Conservation (phyloP, 2,888 invertebrate species). For the Prosopocoilus inquinatus region DNA sequence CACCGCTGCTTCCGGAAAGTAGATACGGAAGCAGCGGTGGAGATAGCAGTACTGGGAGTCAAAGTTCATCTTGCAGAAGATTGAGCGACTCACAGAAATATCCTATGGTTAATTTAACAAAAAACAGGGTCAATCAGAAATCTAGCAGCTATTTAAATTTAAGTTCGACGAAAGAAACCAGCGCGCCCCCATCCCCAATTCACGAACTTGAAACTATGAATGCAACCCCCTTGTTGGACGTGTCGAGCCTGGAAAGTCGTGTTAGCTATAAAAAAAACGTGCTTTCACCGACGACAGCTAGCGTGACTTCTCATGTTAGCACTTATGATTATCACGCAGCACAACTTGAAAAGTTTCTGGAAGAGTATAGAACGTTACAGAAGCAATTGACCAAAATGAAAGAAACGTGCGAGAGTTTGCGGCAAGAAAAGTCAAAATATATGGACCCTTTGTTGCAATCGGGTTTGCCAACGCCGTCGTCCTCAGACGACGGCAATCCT, state of each 20-base stretch:
- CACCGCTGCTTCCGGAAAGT: conserved; percentile 68
- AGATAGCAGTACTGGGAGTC: conserved; percentile 53
- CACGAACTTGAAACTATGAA: conserved; percentile 43
- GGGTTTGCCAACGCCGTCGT: conserved; percentile 36
- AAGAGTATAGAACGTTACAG: conserved; percentile 74
- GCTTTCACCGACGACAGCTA: conserved; percentile 17
- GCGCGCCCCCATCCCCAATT: conserved; percentile 67
- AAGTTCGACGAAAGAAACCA: conserved; percentile 58
- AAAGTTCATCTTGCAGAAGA: conserved; percentile 50
- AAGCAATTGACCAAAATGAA: conserved; percentile 79
- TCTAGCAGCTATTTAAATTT: conserved; percentile 73
- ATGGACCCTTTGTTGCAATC: conserved; percentile 52
- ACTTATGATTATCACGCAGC: conserved; percentile 77
- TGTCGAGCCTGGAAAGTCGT: conserved; percentile 55
- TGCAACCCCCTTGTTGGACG: conserved; percentile 63
- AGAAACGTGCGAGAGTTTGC: conserved; percentile 70
- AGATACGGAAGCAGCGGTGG: conserved; percentile 72
- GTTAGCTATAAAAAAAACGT: conserved; percentile 32
- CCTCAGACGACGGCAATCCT: conserved; percentile 53
- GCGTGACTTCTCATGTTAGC: conserved; percentile 47
- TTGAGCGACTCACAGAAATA: conserved; percentile 52
- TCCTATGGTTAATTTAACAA: conserved; percentile 34
- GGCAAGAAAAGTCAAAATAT: conserved; percentile 44
- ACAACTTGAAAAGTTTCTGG: conserved; percentile 74
- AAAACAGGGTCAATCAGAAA: conserved; percentile 47